Base-by-base conservation (phyloP, 1,140 invertebrate species). In the Gryllus bimaculatus region DNA sequence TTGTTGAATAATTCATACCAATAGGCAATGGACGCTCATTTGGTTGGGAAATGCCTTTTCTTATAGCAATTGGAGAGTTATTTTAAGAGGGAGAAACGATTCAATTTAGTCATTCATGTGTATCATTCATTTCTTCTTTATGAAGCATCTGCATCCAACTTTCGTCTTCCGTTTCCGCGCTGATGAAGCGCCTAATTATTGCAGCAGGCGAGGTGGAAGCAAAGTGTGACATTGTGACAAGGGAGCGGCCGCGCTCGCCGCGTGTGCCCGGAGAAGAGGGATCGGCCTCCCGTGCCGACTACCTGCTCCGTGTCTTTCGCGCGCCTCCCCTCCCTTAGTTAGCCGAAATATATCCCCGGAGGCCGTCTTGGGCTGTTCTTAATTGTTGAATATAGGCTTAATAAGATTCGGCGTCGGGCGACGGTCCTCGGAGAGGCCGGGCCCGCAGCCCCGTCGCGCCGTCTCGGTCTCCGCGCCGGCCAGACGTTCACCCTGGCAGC, bases 321-420 rank as follows among this genome's bases (percentile, higher is more conserved):
- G 10, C 54, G 10, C 54, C 10, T 66, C 54, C 18, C 18, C 54
- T 66, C 7, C 54, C 10, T 66, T 66, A 66, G 54, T 66, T 66
- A 66, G 54, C 10, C 54, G 54, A 66, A 66, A 66, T 66, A 66
- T 66, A 18, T 66, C 54, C 54, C 54, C 54, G 10, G 54, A 66
- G 54, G 18, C 10, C 54, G 54, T 66, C 54, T 66, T 66, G 54
- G 10, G 54, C 54, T 13, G 54, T 66, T 66, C 54, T 66, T 66
- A 66, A 66, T 66, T 66, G 54, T 66, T 66, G 54, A 18, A 66
- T 66, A 66, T 66, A 66, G 54, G 54, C 54, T 66, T 66, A 66
- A 66, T 66, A 66, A 66, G 54, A 66, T 66, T 66, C 54, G 54
- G 54, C 54, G 54, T 66, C 18, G 54, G 10, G 54, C 54, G 54